Evolutionary conservation across 2,888 invertebrate species (phyloP), one percentile per base, ranked within the genome.

Genomic region (Apodemia mormo): DNA sequence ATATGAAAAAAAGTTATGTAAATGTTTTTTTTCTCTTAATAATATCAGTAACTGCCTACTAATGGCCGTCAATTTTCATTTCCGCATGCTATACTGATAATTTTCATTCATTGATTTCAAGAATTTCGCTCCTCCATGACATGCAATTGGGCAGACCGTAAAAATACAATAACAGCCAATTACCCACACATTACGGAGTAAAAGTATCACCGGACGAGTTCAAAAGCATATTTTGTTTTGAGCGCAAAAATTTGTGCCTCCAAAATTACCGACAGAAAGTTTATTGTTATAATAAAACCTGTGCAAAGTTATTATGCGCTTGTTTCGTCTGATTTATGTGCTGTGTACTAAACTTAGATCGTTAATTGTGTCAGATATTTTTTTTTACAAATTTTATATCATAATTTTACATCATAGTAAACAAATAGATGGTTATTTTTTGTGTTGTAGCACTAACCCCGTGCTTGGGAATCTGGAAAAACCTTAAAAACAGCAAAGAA

Each of bases 201-300:
- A 78, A 80, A 76, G 78, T 77, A 74, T 75, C 67, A 72, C 69
- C 68, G 71, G 73, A 73, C 75, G 77, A 84, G 81, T 84, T 84
- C 84, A 85, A 83, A 85, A 80, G 82, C 78, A 82, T 79, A 80
- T 81, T 81, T 83, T 85, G 85, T 85, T 86, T 83, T 77, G 80
- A 77, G 75, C 79, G 70, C 76, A 79, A 78, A 80, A 85, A 87
- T 85, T 85, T 85, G 84, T 81, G 85, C 80, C 73, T 82, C 82
- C 80, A 84, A 85, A 86, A 85, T 77, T 83, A 85, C 85, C 74
- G 72, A 75, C 71, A 74, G 72, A 76, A 79, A 80, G 77, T 88
- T 89, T 89, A 89, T 88, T 86, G 85, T 88, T 85, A 82, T 84
- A 82, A 87, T 88, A 89, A 89, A 88, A 82, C 84, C 82, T 78